These are phyloP conservation scores for Oxystoma pomonae DNA, from an alignment of 2,888 invertebrate species.

Conservation along the genomic window DNA sequence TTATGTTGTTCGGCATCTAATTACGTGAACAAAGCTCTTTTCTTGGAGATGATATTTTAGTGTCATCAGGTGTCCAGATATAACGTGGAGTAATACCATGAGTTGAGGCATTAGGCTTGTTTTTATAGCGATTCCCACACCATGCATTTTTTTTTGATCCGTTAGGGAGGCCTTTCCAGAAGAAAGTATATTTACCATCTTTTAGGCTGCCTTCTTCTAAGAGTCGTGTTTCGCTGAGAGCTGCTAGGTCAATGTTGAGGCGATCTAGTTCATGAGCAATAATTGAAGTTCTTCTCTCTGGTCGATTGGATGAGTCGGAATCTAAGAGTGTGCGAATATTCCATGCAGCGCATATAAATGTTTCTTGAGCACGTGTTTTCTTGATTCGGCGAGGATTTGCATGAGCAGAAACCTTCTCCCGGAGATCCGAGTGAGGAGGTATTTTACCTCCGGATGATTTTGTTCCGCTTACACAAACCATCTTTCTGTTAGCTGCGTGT, in stretches of 20 bases:
- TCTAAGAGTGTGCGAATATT: slow-evolving; percentile 5
- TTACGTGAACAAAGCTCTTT: slow-evolving; percentile 3
- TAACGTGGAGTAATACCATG: background rate
- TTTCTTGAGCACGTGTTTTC: background rate
- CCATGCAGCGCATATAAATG: slow-evolving; percentile 4
- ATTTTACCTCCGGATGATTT: slow-evolving; percentile 11
- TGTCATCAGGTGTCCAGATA: slow-evolving; percentile 1
- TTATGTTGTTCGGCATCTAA: background rate
- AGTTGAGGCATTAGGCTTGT: background rate
- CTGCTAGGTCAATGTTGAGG: background rate
- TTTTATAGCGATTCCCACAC: background rate
- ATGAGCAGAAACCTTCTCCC: slow-evolving; percentile 8
- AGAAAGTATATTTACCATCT: background rate
- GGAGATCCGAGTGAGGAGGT: slow-evolving; percentile 9
- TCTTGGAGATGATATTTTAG: slow-evolving; percentile 2
- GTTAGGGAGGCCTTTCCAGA: background rate
- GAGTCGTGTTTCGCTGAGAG: background rate
- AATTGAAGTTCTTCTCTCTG: slow-evolving; percentile 6
- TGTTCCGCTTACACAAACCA: slow-evolving; percentile 2
- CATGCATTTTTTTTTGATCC: background rate
- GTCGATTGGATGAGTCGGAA: slow-evolving; percentile 1
- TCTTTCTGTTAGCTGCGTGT: slow-evolving; percentile 6
- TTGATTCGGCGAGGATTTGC: background rate
- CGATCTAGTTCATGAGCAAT: slow-evolving; percentile 4
- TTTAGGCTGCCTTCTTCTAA: background rate